Base-by-base conservation (phyloP, 2,888 invertebrate genomes). In the Frankliniella fusca region DNA sequence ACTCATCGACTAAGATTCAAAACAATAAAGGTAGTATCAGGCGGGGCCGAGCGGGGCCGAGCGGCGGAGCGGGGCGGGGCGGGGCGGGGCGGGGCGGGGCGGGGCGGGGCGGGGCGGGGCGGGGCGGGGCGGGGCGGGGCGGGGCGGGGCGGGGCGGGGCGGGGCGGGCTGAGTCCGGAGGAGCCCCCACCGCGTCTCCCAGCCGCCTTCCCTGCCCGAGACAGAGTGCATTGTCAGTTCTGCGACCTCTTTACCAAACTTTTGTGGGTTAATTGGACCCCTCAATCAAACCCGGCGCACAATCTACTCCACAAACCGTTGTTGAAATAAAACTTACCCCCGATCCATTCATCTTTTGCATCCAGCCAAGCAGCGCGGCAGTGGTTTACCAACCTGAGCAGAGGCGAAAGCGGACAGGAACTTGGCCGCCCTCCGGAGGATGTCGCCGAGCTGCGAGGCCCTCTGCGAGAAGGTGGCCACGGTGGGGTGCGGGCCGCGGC, bases 401-500 rank as follows among this genome's bases (percentile, higher is more conserved):
- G 70, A 76, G 70, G 70, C 70, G 70, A 76, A 76, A 27, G 70
- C 70, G 70, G 70, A 76, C 23, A 76, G 70, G 27, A 76, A 76
- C 70, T 76, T 76, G 70, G 70, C 70, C 11, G 70, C 70, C 23
- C 70, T 9, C 8, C 70, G 70, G 2, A 76, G 70, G 70, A 76
- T 76, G 70, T 76, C 70, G 27, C 70, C 70, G 70, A 76, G 70
- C 70, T 76, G 70, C 70, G 70, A 76, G 70, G 70, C 70, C 23
- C 70, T 23, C 70, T 76, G 70, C 70, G 70, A 27, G 70, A 76
- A 27, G 23, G 70, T 76, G 70, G 70, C 70, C 70, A 76, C 27
- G 70, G 70, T 76, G 70, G 70, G 70, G 70, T 76, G 70, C 27
- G 70, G 70, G 61, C 61, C 61, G 61, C n/a, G 61, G 38, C 38